Percentiles rank a stretch among this genome's conserved stretches.
phyloP scores from a whole-genome alignment of 2,113 vertebrate genomes.

The Campylomormyrus numenius region DNA sequence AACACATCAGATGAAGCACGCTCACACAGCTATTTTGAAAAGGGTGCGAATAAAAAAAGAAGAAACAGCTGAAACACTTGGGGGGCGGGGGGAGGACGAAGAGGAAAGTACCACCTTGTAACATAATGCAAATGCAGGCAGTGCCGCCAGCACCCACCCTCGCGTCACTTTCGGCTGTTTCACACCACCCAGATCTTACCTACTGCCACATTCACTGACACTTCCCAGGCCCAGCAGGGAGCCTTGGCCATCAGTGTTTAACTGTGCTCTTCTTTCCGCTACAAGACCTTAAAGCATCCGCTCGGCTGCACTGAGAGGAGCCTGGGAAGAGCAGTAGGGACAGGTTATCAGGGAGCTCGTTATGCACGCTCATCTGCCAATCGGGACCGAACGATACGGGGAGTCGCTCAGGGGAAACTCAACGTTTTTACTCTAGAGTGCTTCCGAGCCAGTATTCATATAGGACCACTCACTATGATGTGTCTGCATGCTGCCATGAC shows the following conservation, averaged over 20 bases:
- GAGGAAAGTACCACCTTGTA: constrained; percentile 16
- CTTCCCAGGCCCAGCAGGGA: constrained; percentile 10
- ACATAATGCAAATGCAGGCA: constrained; percentile 36
- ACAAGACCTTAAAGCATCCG: constrained; percentile 18
- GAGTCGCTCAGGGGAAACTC: background rate
- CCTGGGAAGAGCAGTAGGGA: background rate
- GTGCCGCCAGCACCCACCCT: constrained; percentile 27
- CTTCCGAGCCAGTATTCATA: background rate
- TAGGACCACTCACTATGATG: background rate
- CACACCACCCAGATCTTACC: constrained; percentile 33
- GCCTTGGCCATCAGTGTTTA: background rate
- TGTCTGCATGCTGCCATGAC: background rate
- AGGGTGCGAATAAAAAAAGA: constrained; percentile 15
- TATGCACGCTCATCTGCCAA: background rate
- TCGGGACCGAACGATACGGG: background rate
- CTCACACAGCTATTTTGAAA: background rate
- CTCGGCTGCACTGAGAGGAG: constrained; percentile 1
- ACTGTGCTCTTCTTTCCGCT: constrained; percentile 21
- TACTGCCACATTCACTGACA: constrained; percentile 34
- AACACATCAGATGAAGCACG: constrained; percentile 28
- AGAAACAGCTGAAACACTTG: constrained; percentile 15
- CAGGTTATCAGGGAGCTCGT: background rate
- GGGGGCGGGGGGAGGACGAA: background rate
- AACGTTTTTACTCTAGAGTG: background rate
- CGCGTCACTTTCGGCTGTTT: constrained; percentile 34